Evolutionary conservation across 2,888 invertebrate genomes (phyloP).

Genomic region (Cerceris rybyensis): DNA sequence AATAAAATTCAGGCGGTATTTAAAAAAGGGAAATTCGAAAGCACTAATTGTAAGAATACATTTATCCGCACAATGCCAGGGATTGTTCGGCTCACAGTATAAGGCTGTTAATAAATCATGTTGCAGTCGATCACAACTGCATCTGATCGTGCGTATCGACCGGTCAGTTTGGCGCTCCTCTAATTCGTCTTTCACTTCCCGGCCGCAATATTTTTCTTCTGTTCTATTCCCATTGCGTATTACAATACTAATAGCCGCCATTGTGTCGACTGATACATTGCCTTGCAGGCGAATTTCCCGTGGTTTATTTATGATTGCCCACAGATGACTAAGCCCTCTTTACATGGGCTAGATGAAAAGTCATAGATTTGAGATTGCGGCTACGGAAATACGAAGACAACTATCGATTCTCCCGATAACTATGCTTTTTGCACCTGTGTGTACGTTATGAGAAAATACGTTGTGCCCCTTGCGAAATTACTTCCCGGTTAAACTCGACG

Average conservation of each 20-base stretch:
- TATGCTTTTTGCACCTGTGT: no score
- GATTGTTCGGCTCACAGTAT: no score
- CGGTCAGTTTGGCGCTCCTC: constrained; percentile 21
- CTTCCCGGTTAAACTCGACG: no score
- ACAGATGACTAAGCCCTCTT: neutral
- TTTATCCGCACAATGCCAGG: no score
- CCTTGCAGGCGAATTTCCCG: constrained; percentile 23
- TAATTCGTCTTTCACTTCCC: constrained; percentile 31
- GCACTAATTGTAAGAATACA: no score
- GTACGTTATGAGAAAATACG: no score
- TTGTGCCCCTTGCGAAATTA: no score
- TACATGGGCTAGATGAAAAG: neutral
- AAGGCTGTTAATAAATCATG: no score
- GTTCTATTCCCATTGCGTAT: constrained; percentile 25
- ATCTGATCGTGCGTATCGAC: constrained; percentile 29
- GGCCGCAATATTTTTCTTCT: constrained; percentile 15
- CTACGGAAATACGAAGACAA: no score
- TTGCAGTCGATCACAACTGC: constrained; percentile 28
- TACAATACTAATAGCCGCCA: constrained; percentile 37
- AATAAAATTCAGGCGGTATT: no score
- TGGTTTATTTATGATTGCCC: constrained; percentile 33
- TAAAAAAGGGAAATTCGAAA: no score
- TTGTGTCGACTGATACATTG: constrained; percentile 28
- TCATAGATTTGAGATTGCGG: neutral
- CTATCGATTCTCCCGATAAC: no score